Evolutionary conservation across 2,888 invertebrate genomes (phyloP).

Genomic region (Pardosa pseudoannulata): DNA sequence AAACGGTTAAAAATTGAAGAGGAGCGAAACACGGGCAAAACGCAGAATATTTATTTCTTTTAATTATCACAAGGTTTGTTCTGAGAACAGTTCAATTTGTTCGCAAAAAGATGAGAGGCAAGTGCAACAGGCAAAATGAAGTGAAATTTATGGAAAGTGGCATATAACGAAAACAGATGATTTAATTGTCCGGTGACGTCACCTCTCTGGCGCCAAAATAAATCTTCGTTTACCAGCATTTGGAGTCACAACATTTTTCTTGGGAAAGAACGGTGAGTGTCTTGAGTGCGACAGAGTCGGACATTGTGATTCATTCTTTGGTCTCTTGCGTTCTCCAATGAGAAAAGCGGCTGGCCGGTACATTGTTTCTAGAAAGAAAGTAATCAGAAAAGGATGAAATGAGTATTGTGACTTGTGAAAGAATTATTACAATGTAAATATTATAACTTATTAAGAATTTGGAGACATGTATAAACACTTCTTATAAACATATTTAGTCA

Average conservation of each 20-base stretch:
- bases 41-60: constrained; percentile 16
- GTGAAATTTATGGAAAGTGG: constrained; percentile 45
- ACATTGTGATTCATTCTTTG: background rate
- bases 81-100: constrained; percentile 47
- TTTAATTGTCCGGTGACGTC: constrained; percentile 64
- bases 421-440: no score
- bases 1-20: background rate
- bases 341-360: no score
- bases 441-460: no score
- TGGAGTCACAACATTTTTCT: constrained; percentile 64
- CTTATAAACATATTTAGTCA: no score
- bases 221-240: constrained; percentile 63
- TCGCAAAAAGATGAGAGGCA: background rate
- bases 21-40: background rate
- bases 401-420: no score
- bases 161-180: constrained; percentile 37
- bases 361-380: no score
- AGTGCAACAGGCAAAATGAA: constrained; percentile 25
- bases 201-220: constrained; percentile 63
- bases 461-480: no score
- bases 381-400: no score
- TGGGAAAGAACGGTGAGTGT: constrained; percentile 1
- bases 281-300: background rate
- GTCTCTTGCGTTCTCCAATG: no score
- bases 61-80: constrained; percentile 27